Conservation (phyloP, 1,140 invertebrate genomes). For the Sinella curviseta region DNA sequence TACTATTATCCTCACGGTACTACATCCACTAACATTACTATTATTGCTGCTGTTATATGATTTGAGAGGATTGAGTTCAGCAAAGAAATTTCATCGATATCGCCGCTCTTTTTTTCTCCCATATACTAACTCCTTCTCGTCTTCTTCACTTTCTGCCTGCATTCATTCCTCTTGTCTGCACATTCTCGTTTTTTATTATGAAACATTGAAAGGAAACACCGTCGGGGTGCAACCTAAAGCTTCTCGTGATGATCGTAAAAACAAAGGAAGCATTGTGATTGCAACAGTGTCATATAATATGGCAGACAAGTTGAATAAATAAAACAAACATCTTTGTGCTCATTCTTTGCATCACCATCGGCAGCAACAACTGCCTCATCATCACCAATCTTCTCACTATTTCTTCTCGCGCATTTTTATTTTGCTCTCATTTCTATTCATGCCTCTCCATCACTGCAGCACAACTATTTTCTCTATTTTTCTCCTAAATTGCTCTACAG, state of each 20-base stretch:
- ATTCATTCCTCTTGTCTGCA: not conserved
- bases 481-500: not conserved
- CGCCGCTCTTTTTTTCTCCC: no score
- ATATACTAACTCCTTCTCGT: no score
- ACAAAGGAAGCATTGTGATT: constrained; percentile 21
- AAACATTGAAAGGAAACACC: constrained; percentile 16
- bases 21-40: no score
- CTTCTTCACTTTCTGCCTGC: no score
- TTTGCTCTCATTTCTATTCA: not conserved
- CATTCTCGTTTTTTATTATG: constrained; percentile 2
- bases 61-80: no score
- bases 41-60: no score
- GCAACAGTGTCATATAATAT: constrained; percentile 3
- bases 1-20: no score
- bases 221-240: not conserved
- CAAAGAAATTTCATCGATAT: no score
- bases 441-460: not conserved
- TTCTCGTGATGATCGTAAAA: constrained; percentile 20
- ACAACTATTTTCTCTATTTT: not conserved
- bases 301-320: constrained; percentile 7
- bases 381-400: not conserved
- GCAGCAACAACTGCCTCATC: not conserved
- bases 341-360: not conserved
- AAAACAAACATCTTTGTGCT: constrained; percentile 6
- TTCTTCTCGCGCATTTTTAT: not conserved